A percentile compares a stretch with the other conserved stretches of the same genome.
phyloP scores from a whole-genome alignment of 2,888 invertebrate species.

The Clanis bilineata region DNA sequence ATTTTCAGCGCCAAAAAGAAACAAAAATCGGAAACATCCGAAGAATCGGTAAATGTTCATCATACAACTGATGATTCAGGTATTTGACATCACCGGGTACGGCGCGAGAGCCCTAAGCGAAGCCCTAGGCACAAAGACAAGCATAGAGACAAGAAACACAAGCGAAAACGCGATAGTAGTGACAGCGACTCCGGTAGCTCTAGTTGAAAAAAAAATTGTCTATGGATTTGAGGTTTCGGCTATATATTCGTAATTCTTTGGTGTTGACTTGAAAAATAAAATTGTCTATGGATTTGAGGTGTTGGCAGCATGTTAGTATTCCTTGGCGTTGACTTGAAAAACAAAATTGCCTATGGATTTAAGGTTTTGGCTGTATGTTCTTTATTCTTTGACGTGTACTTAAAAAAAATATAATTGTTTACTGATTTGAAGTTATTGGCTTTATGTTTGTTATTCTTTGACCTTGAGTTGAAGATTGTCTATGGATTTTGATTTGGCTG shows the following conservation, averaged over 20 bases:
- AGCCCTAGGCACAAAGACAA: slow-evolving; percentile 51
- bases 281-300: too few relatives aligned
- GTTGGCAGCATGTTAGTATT: too few relatives aligned
- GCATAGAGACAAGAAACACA: slow-evolving; percentile 50
- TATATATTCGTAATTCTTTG: too few relatives aligned
- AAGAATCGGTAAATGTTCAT: slow-evolving; percentile 70
- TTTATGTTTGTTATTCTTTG: too few relatives aligned
- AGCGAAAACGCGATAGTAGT: slow-evolving; percentile 52
- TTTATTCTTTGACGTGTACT: too few relatives aligned
- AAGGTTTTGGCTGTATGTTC: too few relatives aligned
- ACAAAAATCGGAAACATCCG: slow-evolving; percentile 68
- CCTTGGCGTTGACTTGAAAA: too few relatives aligned
- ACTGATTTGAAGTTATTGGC: too few relatives aligned
- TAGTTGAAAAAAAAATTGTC: slow-evolving; percentile 48
- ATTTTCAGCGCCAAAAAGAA: slow-evolving; percentile 60
- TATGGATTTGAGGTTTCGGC: neutral
- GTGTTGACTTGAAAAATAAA: neutral
- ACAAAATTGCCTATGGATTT: too few relatives aligned
- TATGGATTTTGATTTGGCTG: too few relatives aligned
- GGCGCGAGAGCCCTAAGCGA: slow-evolving; percentile 64
- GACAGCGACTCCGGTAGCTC: slow-evolving; percentile 64
- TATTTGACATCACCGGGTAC: slow-evolving; percentile 76
- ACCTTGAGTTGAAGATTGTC: too few relatives aligned
- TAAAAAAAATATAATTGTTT: too few relatives aligned
- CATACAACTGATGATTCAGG: slow-evolving; percentile 77